Conservation (phyloP, 2,113 vertebrate genomes). For the Sturnus vulgaris region DNA sequence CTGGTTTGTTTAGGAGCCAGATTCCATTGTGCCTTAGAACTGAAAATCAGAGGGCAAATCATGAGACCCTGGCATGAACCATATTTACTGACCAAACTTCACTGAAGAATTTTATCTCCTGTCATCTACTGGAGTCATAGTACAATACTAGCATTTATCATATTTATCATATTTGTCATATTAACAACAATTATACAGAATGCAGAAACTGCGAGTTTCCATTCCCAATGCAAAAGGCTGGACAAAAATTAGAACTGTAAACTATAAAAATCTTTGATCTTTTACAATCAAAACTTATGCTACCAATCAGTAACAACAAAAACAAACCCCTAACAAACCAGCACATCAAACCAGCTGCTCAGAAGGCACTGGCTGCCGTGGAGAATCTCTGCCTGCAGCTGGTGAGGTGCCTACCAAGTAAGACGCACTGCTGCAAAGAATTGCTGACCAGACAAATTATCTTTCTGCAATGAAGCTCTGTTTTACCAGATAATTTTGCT, state of each 20-base stretch:
- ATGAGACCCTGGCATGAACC: background rate
- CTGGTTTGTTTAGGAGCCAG: background rate
- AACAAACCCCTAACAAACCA: rapidly evolving
- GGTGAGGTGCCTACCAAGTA: background rate
- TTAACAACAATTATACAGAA: rapidly evolving
- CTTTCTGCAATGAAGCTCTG: background rate
- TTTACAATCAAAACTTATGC: background rate
- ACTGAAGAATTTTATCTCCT: background rate
- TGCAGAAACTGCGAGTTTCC: background rate
- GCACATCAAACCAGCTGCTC: background rate
- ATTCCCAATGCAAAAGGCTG: background rate
- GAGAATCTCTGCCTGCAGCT: background rate
- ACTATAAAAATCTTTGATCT: background rate
- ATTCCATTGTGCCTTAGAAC: background rate
- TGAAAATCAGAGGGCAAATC: background rate
- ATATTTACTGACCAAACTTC: background rate
- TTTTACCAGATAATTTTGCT: background rate
- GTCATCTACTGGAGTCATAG: background rate
- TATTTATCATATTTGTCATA: too few relatives aligned
- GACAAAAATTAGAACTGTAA: background rate
- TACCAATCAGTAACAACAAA: background rate
- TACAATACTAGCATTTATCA: background rate
- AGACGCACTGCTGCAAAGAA: background rate
- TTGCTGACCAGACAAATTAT: background rate
- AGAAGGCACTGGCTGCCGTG: background rate